Evolutionary conservation across 1,140 invertebrate genomes (phyloP).

Genomic region (Apolygus lucorum): DNA sequence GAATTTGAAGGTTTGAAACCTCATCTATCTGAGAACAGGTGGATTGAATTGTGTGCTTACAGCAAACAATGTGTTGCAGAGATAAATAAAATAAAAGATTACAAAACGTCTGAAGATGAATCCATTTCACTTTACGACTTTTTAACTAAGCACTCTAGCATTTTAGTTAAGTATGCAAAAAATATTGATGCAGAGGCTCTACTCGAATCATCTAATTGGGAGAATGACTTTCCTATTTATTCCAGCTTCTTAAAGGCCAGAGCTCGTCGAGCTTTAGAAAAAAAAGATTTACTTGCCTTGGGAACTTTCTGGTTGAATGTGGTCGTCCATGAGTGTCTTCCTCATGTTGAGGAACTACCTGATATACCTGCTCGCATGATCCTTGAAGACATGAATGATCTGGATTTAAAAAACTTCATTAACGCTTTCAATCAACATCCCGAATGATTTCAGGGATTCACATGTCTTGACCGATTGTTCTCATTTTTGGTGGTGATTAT

Average conservation of each 20-base stretch:
- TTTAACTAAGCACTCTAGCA: not conserved
- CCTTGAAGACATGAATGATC: not conserved
- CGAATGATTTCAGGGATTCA: no score
- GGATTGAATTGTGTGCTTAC: not conserved
- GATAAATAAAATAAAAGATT: not conserved
- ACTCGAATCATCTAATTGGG: not conserved
- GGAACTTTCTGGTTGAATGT: not conserved
- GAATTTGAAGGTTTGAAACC: not conserved
- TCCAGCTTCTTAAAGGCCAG: not conserved
- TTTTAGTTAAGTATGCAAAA: not conserved
- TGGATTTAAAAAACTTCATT: not conserved
- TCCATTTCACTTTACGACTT: not conserved
- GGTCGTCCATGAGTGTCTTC: not conserved
- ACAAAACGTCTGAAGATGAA: not conserved
- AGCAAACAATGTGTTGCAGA: not conserved
- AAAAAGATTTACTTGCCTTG: not conserved
- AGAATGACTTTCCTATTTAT: not conserved
- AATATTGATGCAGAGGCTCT: not conserved
- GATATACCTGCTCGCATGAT: not conserved
- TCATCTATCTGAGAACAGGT: not conserved
- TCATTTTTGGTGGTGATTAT: no score
- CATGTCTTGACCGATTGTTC: no score
- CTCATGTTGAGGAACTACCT: not conserved
- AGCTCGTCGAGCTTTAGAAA: not conserved
- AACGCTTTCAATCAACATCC: no score